Base-by-base conservation (phyloP, 2,888 invertebrate species). In the Agrilus mali region DNA sequence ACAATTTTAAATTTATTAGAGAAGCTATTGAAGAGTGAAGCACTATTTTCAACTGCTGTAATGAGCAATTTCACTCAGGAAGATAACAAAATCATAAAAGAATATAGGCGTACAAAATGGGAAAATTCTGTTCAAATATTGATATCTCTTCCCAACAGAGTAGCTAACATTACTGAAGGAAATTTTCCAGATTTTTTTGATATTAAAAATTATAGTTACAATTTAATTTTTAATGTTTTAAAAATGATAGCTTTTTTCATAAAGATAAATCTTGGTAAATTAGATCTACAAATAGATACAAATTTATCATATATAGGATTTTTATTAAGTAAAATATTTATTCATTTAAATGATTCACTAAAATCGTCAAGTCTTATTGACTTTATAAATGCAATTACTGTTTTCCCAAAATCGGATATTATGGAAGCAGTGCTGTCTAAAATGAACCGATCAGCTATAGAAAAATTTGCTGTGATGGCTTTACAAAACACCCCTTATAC, bases 121-220 rank as follows among this genome's bases (percentile, higher is more conserved):
- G 69, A 72, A 46, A 68, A 67, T 32, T 74, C 72, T 16, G 68
- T 82, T 0, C 82, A 82, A 56, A 54, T 75, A 38, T 54, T 86
- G 41, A 65, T 77, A 7, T 80, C 82, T 2, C 54, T 88, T 40
- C 86, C 88, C 0, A 77, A 71, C 53, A 68, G 80, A 50, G 66
- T 87, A 35, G 82, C 85, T 7, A 89, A 89, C 57, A 72, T 71
- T 52, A 53, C 79, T 22, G 65, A 76, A 47, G 67, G 66, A 2
- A 66, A 74, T 27, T 67, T 76, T 5, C 74, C 78, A 0, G 68
- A 71, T 45, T 67, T 72, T 14, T 85, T 82, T 56, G 64, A 71
- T 0, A 67, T 73, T 0, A 67, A 72, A 13, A 68, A 67, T 16
- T 86, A 75, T 59, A 68, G 75, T 0, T 75, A 71, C 41, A 61